phyloP scores from a whole-genome alignment of 2,113 vertebrate species.

The Hippopotamus amphibius region DNA sequence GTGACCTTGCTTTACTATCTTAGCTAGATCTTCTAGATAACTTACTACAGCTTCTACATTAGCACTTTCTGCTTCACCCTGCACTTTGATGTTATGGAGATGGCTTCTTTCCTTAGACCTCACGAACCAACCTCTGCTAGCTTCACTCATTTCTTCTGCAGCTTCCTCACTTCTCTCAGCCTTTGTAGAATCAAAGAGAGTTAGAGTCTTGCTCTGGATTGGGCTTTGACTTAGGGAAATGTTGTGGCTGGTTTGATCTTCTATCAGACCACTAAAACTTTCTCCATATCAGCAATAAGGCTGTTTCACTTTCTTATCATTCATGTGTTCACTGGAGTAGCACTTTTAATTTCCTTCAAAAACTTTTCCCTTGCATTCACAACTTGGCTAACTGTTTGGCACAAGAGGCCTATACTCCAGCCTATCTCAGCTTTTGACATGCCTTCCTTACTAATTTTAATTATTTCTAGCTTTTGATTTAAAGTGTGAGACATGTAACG shows the following conservation, averaged over 20 bases:
- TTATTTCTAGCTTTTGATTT: neutral
- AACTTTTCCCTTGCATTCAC: neutral
- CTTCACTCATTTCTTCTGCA: neutral
- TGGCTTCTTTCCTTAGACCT: neutral
- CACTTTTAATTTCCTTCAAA: neutral
- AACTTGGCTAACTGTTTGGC: neutral
- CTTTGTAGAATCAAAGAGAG: neutral
- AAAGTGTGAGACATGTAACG: neutral
- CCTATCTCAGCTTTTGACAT: neutral
- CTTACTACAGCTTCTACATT: neutral
- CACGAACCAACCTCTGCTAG: no score
- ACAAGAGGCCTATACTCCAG: neutral
- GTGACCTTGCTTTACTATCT: neutral
- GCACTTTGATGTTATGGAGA: neutral
- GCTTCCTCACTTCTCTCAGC: neutral
- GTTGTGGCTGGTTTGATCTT: neutral
- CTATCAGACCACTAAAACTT: neutral
- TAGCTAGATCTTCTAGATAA: neutral
- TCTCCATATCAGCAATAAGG: neutral
- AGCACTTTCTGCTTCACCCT: neutral
- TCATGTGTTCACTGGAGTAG: neutral
- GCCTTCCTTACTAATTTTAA: neutral
- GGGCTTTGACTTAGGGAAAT: neutral
- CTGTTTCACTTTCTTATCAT: neutral
- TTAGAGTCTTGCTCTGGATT: neutral